Evolutionary conservation across 2,888 invertebrate species (phyloP), one percentile per base, ranked within the genome.

Genomic region (Cataglyphis rosenhaueri): DNA sequence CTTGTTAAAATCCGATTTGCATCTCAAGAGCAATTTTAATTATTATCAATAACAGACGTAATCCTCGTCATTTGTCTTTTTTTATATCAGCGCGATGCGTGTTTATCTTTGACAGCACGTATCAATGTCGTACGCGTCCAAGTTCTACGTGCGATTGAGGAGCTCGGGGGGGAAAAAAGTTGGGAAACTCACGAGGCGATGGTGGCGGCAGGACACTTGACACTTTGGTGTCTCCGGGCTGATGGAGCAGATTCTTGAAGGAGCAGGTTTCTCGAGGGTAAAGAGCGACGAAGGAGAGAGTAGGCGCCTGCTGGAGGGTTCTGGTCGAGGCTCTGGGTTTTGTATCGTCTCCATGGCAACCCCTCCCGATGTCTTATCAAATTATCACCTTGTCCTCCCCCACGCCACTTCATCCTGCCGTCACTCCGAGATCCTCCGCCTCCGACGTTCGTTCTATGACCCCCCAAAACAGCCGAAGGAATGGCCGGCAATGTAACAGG

Each of bases 311-410:
- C 78, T 32, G 62, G 78, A 78, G 81, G 84, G 85, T 84, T 86
- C 88, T 85, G 84, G 85, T 85, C 84, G 88, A 85, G 87, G 88
- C 88, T 92, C 92, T 91, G 92, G 92, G 89, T 92, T 92, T 92
- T 92, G 93, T 93, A 93, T 92, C 92, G 94, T 94, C 88, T 87
- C 92, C 94, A 94, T 94, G 92, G 94, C 90, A 94, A 94, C 94
- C 91, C 78, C 94, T 92, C 92, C 92, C 92, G 87, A 94, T 93
- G 94, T 94, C 94, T 94, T 94, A 94, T 94, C 94, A 94, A 94
- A 94, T 94, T 94, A 94, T 94, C 94, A 94, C 94, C 94, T 94
- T 92, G 92, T 93, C 93, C 92, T 89, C 86, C 84, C 84, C 78
- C 87, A 78, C 81, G 85, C 86, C 86, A 88, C 91, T 84, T 86